Percentiles rank a stretch among this genome's conserved stretches.
phyloP scores from a whole-genome alignment of 1,140 invertebrate species.

The Parasteatoda tepidariorum region DNA sequence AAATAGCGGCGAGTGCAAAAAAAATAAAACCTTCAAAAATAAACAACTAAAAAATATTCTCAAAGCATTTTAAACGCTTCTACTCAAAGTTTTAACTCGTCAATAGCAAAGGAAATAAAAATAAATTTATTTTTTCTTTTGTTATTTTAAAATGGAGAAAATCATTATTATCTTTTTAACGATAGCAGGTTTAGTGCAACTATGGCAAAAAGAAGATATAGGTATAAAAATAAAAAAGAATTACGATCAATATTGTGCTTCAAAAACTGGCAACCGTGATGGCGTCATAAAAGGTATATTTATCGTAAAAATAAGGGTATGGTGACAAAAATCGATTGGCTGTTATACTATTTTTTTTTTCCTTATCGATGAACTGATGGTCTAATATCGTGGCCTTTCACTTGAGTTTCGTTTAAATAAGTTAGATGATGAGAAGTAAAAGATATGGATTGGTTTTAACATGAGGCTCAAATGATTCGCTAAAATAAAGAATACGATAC shows the following conservation, averaged over 20 bases:
- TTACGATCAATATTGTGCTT: constrained; percentile 47
- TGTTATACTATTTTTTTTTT: neutral
- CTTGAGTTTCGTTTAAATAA: too few species aligned
- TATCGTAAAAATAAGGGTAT: constrained; percentile 33
- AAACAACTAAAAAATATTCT: neutral
- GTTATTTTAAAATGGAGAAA: constrained; percentile 41
- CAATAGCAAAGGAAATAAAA: neutral
- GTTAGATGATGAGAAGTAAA: too few species aligned
- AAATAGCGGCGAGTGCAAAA: neutral
- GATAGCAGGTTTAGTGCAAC: neutral
- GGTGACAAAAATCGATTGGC: constrained; percentile 36
- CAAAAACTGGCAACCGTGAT: constrained; percentile 22
- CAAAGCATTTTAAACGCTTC: constrained; percentile 48
- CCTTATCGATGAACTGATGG: too few species aligned
- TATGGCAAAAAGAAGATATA: neutral
- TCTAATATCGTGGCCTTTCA: too few species aligned
- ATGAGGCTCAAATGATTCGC: too few species aligned
- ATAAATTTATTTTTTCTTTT: constrained; percentile 5
- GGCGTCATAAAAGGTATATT: constrained; percentile 34
- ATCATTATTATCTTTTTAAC: constrained; percentile 50
- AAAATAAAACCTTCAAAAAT: neutral
- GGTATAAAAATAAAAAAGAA: neutral
- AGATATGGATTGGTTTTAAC: too few species aligned
- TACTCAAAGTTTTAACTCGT: constrained; percentile 29
- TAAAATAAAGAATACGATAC: too few species aligned